Base-by-base conservation (phyloP, 1,140 invertebrate genomes). In the Megathymus violae region DNA sequence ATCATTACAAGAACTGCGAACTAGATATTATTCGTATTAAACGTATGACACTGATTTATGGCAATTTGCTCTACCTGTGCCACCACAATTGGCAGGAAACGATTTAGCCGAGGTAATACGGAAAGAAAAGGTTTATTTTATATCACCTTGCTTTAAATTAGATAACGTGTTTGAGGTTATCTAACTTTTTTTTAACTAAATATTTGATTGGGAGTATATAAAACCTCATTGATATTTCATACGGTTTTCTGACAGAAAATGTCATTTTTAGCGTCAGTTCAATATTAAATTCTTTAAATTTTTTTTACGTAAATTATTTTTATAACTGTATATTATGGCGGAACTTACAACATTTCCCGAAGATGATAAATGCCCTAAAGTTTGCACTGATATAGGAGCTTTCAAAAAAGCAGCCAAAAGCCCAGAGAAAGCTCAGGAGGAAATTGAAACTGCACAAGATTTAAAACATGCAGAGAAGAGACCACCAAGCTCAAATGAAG, bases 311-410 rank as follows among this genome's bases (percentile, higher is more conserved):
- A 31, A 48, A 41, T 47, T 9, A n/a, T 25, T 41, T 27, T 64
- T 60, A 43, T 25, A 56, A 36, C 9, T 11, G 13, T 52, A 36
- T 34, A 59, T 9, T 11, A 85, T 82, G 74, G 34, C 60, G n/a
- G 44, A 58, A 43, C 48, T 72, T 19, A 80, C 80, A 22, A 72
- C 78, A 36, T 88, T 85, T 59, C 80, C 83, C n/a, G 85, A 86
- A 64, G 59, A 80, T 31, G 78, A 85, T 14, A 74, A 74, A 48
- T 90, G 88, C 61, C 83, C 86, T 1, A 74, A 83, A 73, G 71
- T 83, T n/a, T 82, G 84, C 43, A 73, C 68, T 19, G 78, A 87
- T 17, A 84, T 85, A n/a, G 82, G 78, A 7, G 86, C 85, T 41
- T 90, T 84, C 17, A 86, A 84, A 62, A 88, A 89, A 62, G 71